Conservation (phyloP, 1,140 invertebrate species). For the Orussus abietinus region DNA sequence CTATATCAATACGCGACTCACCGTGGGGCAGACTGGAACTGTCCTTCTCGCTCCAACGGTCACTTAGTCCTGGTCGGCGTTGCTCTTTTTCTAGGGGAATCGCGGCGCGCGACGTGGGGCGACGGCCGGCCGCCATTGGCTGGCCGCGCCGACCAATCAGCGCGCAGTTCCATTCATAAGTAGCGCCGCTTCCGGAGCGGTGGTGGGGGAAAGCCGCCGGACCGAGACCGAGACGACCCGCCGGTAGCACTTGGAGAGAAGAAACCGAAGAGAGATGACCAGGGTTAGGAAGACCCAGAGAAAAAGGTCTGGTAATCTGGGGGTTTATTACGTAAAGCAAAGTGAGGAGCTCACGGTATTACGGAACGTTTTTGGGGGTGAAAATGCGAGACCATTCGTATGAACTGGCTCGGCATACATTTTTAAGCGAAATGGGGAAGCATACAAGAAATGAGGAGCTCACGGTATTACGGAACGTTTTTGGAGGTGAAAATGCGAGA, state of each 20-base stretch:
- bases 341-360: slow-evolving; percentile 2
- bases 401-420: no score
- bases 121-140: slow-evolving; percentile 22
- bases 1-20: background rate
- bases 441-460: no score
- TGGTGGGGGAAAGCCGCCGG: slow-evolving; percentile 13
- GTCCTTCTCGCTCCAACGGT: background rate
- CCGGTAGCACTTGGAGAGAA: background rate
- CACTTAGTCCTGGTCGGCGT: background rate
- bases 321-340: background rate
- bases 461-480: no score
- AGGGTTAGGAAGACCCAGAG: no score
- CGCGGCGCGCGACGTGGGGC: slow-evolving; percentile 10
- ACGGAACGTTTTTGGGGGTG: background rate
- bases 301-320: background rate
- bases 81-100: background rate
- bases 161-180: slow-evolving; percentile 42
- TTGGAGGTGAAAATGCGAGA: no score
- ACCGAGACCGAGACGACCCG: background rate
- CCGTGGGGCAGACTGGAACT: background rate
- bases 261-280: background rate
- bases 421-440: no score
- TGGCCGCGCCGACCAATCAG: slow-evolving; percentile 30
- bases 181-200: slow-evolving; percentile 31
- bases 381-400: no score